Evolutionary conservation across 2,797 vertebrate species (phyloP), one percentile per base, ranked within the genome.

Genomic region (Allobates femoralis): DNA sequence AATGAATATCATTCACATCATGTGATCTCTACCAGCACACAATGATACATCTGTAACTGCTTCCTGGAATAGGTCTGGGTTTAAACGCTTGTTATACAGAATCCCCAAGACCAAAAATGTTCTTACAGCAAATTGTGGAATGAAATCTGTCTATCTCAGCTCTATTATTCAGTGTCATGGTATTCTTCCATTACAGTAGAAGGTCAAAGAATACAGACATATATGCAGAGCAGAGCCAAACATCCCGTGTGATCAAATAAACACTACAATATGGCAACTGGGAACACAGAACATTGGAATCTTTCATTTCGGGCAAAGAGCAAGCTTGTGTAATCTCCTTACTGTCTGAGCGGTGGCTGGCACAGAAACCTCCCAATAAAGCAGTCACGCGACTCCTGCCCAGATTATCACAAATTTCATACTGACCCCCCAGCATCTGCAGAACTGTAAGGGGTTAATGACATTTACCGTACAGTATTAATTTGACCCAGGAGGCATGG

Each of bases 291-390:
- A 75, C 55, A 55, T 46, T 55, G 78, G 64, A 3, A 41, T 23
- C 69, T 62, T 81, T 74, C 79, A 64, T 79, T 18, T 74, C 83
- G 86, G 74, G n/a, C 85, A 87, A 55, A 78, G 46, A 86, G 26
- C 79, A 62, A 78, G 66, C 53, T 21, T 19, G 34, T 11, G 28
- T 87, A 87, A 80, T 84, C 81, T 84, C 55, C 82, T 87, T 84
- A 74, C 18, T 69, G 56, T n/a, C 62, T 77, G 46, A 73, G 56
- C 71, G 19, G 74, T 15, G 85, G 53, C 55, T 34, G 77, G 32
- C 83, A 78, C 46, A 67, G 32, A 79, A 56, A 32, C 50, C 58
- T 28, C 30, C 74, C 55, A 64, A 34, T 64, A 74, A 46, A 46
- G 76, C 46, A 53, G 55, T 51, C 73, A 26, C 71, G 73, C 60